phyloP scores from a whole-genome alignment of 64 coral and sea anemone genomes.

The Montipora efflorescens region DNA sequence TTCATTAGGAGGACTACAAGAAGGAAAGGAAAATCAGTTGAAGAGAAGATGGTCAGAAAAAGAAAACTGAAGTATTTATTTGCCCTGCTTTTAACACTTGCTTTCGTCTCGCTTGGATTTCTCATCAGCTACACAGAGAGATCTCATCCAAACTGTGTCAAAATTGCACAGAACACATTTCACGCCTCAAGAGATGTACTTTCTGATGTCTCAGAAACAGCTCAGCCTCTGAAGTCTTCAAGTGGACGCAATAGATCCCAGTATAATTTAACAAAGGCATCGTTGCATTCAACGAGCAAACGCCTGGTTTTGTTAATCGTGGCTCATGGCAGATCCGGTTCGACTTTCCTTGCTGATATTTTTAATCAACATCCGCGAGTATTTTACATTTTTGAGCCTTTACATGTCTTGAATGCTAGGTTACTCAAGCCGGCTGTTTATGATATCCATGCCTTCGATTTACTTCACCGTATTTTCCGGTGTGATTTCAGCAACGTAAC shows the following conservation, averaged over 20 bases:
- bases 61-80: neutral
- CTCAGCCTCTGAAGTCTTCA: neutral
- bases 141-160: neutral
- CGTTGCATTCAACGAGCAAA: neutral
- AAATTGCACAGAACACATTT: neutral
- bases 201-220: neutral
- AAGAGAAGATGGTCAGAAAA: neutral
- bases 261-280: neutral
- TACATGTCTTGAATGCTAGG: neutral
- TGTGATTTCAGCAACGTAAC: slow-evolving; percentile 24
- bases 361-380: slow-evolving; percentile 52
- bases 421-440: neutral
- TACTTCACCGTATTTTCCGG: slow-evolving; percentile 11
- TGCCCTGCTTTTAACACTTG: neutral
- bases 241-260: neutral
- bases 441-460: neutral
- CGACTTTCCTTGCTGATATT: slow-evolving; percentile 53
- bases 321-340: slow-evolving; percentile 60
- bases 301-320: slow-evolving; percentile 43
- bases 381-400: slow-evolving; percentile 67
- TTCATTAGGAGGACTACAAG: neutral
- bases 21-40: neutral
- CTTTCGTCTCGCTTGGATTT: neutral
- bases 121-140: neutral
- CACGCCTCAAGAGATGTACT: neutral